Conservation (phyloP, 2,113 vertebrate genomes). For the Falco punctatus region DNA sequence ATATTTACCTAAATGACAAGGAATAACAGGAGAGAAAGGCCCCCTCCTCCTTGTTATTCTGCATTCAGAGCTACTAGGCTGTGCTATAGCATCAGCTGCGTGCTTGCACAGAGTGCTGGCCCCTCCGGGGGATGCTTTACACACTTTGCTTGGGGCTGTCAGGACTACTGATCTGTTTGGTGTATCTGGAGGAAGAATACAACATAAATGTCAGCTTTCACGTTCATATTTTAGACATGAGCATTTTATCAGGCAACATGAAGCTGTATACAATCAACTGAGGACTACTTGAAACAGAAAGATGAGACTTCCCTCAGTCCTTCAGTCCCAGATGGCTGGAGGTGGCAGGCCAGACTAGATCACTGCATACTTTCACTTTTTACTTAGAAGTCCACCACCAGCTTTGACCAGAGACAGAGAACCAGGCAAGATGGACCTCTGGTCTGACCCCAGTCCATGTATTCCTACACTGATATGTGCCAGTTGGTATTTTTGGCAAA, state of each 20-base stretch:
- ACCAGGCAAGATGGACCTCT: neutral
- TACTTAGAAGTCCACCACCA: neutral
- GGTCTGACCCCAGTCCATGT: neutral
- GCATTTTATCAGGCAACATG: neutral
- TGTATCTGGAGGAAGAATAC: neutral
- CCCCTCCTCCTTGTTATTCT: neutral
- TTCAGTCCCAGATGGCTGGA: neutral
- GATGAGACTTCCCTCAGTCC: neutral
- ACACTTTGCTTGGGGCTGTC: neutral
- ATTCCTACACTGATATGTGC: neutral
- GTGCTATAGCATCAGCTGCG: neutral
- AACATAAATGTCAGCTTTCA: neutral
- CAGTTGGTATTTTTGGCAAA: neutral
- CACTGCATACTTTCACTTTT: neutral
- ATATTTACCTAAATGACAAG: constrained; percentile 18
- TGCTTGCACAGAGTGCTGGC: neutral
- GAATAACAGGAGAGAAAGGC: neutral
- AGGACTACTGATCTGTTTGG: neutral
- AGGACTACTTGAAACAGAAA: neutral
- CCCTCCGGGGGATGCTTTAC: neutral
- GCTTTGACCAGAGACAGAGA: neutral
- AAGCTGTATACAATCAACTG: neutral
- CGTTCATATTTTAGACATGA: neutral
- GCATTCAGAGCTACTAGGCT: neutral
- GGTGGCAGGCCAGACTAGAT: neutral